Conservation (phyloP, 1,140 invertebrate species). For the Drosophila ercepeae region DNA sequence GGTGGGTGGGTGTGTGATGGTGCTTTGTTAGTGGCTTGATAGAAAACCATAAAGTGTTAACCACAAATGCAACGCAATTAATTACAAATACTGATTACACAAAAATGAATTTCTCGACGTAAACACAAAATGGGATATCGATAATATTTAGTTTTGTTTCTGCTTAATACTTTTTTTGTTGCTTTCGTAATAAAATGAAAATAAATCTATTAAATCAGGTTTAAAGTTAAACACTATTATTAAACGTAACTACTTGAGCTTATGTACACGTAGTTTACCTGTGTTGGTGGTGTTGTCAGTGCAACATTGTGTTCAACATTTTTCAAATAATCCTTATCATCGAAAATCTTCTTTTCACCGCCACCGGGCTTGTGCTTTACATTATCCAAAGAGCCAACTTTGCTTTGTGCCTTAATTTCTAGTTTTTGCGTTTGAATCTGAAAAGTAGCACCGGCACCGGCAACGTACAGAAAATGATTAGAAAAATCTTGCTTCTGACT, state of each 20-base stretch:
- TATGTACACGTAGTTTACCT: conserved; percentile 81
- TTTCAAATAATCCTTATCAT: conserved; percentile 96
- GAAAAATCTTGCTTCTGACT: conserved; percentile 44
- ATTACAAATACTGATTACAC: conserved; percentile 60
- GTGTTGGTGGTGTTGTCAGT: conserved; percentile 83
- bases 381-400: conserved; percentile 96
- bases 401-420: conserved; percentile 93
- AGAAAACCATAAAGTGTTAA: conserved; percentile 38
- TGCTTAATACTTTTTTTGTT: conserved; percentile 5
- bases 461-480: conserved; percentile 78
- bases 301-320: conserved; percentile 84
- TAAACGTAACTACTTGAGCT: conserved; percentile 33
- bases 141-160: conserved; percentile 22
- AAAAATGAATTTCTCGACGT: conserved; percentile 79
- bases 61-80: conserved; percentile 43
- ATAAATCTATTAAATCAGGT: conserved; percentile 46
- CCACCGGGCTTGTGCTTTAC: conserved; percentile 96
- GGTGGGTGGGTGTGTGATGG: conserved; percentile 9
- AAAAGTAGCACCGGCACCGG: conserved; percentile 77
- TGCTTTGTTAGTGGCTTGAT: conserved; percentile 51
- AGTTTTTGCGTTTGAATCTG: conserved; percentile 95
- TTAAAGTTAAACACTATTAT: conserved; percentile 27
- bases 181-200: conserved; percentile 44
- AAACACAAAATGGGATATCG: conserved; percentile 76
- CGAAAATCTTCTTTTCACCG: conserved; percentile 96